Percentiles rank a stretch among this genome's conserved stretches.
These are phyloP conservation scores for Rhinogobio ventralis DNA, from an alignment of 2,797 vertebrate genomes.

Conservation along the genomic window DNA sequence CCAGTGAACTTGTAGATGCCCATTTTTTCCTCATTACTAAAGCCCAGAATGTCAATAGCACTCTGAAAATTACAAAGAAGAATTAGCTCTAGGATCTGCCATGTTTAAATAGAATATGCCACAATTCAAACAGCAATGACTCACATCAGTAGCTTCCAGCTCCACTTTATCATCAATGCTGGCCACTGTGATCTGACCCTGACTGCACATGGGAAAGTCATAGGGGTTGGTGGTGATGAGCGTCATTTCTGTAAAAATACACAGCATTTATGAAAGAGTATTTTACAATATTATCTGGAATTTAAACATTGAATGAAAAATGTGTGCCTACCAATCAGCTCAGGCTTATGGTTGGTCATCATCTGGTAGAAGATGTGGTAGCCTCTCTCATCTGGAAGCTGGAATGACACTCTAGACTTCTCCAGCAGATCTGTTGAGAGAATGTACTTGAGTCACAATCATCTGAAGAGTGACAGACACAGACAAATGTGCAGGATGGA, in stretches of 20 bases:
- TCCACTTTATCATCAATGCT: slow-evolving; percentile 90
- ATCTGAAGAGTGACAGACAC: too few relatives aligned
- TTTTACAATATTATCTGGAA: background rate
- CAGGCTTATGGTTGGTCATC: slow-evolving; percentile 87
- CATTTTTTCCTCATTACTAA: slow-evolving; percentile 49
- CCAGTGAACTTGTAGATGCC: slow-evolving; percentile 57
- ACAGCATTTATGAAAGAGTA: background rate
- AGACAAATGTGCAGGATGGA: too few relatives aligned
- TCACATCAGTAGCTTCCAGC: slow-evolving; percentile 89
- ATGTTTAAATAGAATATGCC: background rate
- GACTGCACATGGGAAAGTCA: slow-evolving; percentile 85
- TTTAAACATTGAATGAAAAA: background rate
- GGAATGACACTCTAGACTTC: slow-evolving; percentile 88
- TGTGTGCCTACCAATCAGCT: slow-evolving; percentile 80
- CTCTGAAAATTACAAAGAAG: slow-evolving; percentile 69
- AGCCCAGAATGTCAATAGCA: slow-evolving; percentile 64
- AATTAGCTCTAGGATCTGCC: background rate
- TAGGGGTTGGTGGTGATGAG: slow-evolving; percentile 90
- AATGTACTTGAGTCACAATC: too few relatives aligned
- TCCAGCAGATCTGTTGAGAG: slow-evolving; percentile 76
- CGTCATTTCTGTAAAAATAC: slow-evolving; percentile 78
- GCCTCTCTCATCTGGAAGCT: slow-evolving; percentile 86
- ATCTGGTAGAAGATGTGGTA: slow-evolving; percentile 92
- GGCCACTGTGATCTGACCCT: slow-evolving; percentile 87
- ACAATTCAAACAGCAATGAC: slow-evolving; percentile 48